Evolutionary conservation across 2,113 vertebrate species (phyloP).

Genomic region (Strigops habroptila): DNA sequence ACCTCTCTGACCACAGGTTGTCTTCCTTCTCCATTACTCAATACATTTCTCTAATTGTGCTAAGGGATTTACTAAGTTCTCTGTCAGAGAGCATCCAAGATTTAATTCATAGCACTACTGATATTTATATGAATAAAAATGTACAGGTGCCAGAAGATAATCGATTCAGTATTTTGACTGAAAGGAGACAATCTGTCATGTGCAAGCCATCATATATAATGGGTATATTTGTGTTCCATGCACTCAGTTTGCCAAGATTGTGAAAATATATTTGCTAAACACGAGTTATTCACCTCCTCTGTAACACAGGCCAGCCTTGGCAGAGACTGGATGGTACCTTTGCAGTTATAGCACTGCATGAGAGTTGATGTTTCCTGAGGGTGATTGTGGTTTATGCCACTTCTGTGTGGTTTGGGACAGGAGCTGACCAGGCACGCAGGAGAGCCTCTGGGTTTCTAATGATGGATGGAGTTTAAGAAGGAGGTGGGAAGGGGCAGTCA

Average conservation of each 20-base stretch:
- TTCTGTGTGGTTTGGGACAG: background rate
- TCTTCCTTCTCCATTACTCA: background rate
- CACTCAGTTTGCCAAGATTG: background rate
- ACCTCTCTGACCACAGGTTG: background rate
- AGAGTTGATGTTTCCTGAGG: background rate
- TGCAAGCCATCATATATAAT: background rate
- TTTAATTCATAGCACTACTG: background rate
- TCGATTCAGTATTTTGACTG: background rate
- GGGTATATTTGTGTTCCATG: background rate
- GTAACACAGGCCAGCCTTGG: background rate
- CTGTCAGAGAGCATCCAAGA: background rate
- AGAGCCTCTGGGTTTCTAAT: background rate
- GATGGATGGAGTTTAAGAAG: background rate
- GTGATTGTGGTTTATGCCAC: background rate
- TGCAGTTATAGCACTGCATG: background rate
- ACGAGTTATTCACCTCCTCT: background rate
- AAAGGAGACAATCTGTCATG: background rate
- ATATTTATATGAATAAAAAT: background rate
- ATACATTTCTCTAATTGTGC: background rate
- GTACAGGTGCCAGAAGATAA: background rate
- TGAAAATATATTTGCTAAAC: background rate
- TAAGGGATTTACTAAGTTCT: background rate
- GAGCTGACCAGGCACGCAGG: background rate
- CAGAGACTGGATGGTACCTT: rapidly evolving
- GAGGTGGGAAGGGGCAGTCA: background rate